phyloP scores from a whole-genome alignment of 2,113 vertebrate genomes.

The Agapornis roseicollis region DNA sequence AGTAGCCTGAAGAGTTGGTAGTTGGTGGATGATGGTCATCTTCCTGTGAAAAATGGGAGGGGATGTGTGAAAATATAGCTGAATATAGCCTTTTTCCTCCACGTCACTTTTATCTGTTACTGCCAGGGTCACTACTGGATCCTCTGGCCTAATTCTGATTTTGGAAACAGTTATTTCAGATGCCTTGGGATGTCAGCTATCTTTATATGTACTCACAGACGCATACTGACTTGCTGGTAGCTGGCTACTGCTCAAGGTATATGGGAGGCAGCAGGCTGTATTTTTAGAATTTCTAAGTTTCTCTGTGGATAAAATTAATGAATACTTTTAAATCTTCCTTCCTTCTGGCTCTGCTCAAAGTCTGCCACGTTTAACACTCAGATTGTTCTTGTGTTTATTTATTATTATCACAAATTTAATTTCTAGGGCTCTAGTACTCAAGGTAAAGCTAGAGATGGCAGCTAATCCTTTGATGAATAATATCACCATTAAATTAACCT shows the following conservation, averaged over 20 bases:
- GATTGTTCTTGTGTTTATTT: not conserved
- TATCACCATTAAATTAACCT: not conserved
- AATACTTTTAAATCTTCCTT: conserved; percentile 8
- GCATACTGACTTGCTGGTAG: not conserved
- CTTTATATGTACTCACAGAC: not conserved
- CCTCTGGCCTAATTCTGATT: not conserved
- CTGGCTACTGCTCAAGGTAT: not conserved
- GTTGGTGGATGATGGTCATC: not conserved
- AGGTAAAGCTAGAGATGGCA: not conserved
- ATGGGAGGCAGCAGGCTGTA: not conserved
- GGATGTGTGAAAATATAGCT: not conserved
- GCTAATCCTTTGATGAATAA: conserved; percentile 2
- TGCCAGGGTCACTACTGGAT: not conserved
- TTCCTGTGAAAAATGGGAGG: not conserved
- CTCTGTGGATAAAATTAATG: conserved; percentile 37
- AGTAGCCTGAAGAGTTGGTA: not conserved
- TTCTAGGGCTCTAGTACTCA: not conserved
- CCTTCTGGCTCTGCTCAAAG: not conserved
- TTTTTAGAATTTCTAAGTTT: not conserved
- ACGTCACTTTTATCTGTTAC: not conserved
- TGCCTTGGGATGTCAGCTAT: conserved; percentile 8
- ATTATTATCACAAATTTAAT: not conserved
- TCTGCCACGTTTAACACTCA: not conserved
- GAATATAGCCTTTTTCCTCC: not conserved
- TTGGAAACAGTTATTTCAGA: not conserved